A percentile compares a stretch with the other conserved stretches of the same genome.
These are phyloP conservation scores for Andricus quercusramuli DNA, from an alignment of 2,888 invertebrate genomes.

Conservation along the genomic window DNA sequence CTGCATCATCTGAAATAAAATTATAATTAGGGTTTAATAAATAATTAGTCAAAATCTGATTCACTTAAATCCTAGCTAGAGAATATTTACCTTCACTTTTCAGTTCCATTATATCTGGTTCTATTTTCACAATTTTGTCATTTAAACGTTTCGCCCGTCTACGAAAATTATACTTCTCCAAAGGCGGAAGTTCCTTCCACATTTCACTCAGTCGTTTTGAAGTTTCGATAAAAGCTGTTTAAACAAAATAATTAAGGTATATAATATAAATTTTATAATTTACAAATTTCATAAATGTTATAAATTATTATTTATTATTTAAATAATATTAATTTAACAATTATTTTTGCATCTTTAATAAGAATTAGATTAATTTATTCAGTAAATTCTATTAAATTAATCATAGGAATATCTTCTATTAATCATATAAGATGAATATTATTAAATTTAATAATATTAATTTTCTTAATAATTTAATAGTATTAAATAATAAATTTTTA, in stretches of 20 bases:
- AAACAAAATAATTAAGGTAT: neutral
- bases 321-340: no score
- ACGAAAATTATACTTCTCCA: slow-evolving; percentile 87
- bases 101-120: slow-evolving; percentile 67
- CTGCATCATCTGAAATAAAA: neutral
- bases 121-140: slow-evolving; percentile 74
- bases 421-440: no score
- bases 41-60: neutral
- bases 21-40: neutral
- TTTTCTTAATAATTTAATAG: no score
- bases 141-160: slow-evolving; percentile 87
- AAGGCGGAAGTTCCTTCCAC: slow-evolving; percentile 88
- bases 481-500: no score
- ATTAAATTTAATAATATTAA: no score
- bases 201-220: slow-evolving; percentile 91
- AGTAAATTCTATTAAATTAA: no score
- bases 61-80: neutral
- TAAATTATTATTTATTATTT: no score
- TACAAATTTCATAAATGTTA: no score
- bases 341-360: no score
- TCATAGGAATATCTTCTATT: no score
- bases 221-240: slow-evolving; percentile 87
- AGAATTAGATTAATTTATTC: no score
- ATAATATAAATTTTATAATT: no score
- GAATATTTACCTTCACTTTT: neutral